Evolutionary conservation across 2,888 invertebrate genomes (phyloP).

Genomic region (Teleogryllus oceanicus): DNA sequence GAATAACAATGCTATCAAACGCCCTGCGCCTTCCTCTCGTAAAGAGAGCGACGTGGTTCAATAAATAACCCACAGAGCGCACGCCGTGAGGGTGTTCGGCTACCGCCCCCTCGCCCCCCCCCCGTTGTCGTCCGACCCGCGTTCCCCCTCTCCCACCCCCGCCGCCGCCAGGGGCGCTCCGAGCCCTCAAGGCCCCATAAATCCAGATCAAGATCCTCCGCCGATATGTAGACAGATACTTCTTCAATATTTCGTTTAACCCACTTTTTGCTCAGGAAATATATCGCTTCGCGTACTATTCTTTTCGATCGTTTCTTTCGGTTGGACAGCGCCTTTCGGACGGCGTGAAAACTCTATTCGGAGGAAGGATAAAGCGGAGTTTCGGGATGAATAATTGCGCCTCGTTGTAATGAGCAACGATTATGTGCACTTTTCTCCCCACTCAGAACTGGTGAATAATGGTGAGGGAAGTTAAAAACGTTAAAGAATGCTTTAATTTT

Average conservation of each 20-base stretch:
- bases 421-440: too few species aligned
- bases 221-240: not conserved
- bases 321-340: too few species aligned
- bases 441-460: too few species aligned
- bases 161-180: not conserved
- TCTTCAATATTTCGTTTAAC: constrained; percentile 9
- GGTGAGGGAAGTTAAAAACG: too few species aligned
- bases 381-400: too few species aligned
- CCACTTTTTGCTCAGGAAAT: not conserved
- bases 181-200: not conserved
- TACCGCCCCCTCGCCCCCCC: not conserved
- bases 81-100: not conserved
- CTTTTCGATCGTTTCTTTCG: too few species aligned
- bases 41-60: constrained; percentile 18
- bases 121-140: not conserved
- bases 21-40: not conserved
- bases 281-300: too few species aligned
- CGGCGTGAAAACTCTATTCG: too few species aligned
- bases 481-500: too few species aligned
- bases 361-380: too few species aligned
- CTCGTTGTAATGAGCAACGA: too few species aligned
- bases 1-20: constrained; percentile 18
- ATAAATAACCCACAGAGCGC: not conserved
- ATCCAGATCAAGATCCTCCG: not conserved
- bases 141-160: not conserved